Conservation (phyloP, 2,797 vertebrate genomes). For the Danio albolineatus region DNA sequence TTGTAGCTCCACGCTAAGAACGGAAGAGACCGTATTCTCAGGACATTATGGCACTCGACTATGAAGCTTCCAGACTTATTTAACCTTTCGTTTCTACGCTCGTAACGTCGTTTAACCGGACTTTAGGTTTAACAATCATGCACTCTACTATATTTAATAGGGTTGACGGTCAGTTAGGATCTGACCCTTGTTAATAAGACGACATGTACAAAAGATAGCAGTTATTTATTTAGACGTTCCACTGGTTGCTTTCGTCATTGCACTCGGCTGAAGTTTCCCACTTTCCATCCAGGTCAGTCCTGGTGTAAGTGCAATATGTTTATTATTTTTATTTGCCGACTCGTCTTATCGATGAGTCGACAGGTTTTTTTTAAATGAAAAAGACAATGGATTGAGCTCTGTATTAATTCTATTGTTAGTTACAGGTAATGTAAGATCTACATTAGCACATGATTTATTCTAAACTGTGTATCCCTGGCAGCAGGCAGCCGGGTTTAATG, state of each 20-base stretch:
- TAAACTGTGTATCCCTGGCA: slow-evolving; percentile 79
- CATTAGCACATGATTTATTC: slow-evolving; percentile 76
- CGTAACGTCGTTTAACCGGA: slow-evolving; percentile 54
- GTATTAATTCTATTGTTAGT: slow-evolving; percentile 80
- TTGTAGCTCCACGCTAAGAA: slow-evolving; percentile 74
- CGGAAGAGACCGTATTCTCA: slow-evolving; percentile 77
- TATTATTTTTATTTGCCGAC: slow-evolving; percentile 69
- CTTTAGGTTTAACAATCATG: slow-evolving; percentile 68
- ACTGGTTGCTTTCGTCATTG: slow-evolving; percentile 80
- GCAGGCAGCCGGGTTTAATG: slow-evolving; percentile 83
- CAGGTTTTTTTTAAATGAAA: slow-evolving; percentile 68
- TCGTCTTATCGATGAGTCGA: slow-evolving; percentile 71
- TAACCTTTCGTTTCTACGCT: slow-evolving; percentile 53
- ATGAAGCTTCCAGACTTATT: slow-evolving; percentile 68
- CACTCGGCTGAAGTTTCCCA: slow-evolving; percentile 80
- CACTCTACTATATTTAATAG: slow-evolving; percentile 70
- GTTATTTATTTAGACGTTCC: slow-evolving; percentile 93
- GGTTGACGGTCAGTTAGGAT: slow-evolving; percentile 64
- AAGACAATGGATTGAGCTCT: slow-evolving; percentile 77
- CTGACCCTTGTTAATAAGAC: slow-evolving; percentile 61
- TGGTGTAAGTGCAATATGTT: slow-evolving; percentile 96
- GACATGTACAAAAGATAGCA: slow-evolving; percentile 74
- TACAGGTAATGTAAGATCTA: slow-evolving; percentile 67
- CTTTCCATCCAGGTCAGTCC: slow-evolving; percentile 72
- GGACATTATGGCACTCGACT: slow-evolving; percentile 74